Conservation (phyloP, 2,888 invertebrate species). For the Cerastis rubricosa region DNA sequence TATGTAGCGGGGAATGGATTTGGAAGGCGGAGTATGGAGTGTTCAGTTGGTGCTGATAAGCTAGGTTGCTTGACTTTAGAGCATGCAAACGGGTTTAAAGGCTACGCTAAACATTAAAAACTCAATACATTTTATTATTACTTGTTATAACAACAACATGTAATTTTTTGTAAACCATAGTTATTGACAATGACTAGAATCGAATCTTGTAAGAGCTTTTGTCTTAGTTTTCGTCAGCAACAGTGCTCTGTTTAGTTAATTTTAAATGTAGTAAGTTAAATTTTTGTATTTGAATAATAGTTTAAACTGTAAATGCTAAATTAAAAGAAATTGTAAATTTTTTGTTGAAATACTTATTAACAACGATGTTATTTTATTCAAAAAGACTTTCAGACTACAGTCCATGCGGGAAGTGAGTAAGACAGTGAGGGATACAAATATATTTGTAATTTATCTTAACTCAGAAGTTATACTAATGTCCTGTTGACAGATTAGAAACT, state of each 20-base stretch:
- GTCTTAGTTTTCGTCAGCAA: not conserved
- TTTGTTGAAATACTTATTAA: not conserved
- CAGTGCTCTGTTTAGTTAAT: not conserved
- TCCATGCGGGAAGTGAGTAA: accelerated
- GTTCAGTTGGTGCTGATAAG: slow-evolving; percentile 30
- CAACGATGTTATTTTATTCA: too few relatives aligned
- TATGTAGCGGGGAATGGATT: slow-evolving; percentile 34
- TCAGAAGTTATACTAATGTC: not conserved
- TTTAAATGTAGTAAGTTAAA: not conserved
- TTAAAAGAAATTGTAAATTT: too few relatives aligned
- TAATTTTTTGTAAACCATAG: too few relatives aligned
- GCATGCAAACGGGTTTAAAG: not conserved
- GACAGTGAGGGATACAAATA: not conserved
- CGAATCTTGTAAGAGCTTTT: not conserved
- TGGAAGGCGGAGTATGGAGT: slow-evolving; percentile 3
- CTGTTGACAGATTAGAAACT: not conserved
- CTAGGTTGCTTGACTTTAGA: not conserved
- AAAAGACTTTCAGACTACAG: too few relatives aligned
- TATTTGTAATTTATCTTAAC: not conserved
- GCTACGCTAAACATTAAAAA: not conserved
- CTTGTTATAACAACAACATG: not conserved
- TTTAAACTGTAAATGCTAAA: not conserved
- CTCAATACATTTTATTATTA: not conserved
- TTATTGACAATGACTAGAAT: not conserved
- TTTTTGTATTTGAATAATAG: not conserved